A percentile compares a stretch with the other conserved stretches of the same genome.
These are phyloP conservation scores for Telenomus remus DNA, from an alignment of 1,140 invertebrate genomes.

Conservation along the genomic window DNA sequence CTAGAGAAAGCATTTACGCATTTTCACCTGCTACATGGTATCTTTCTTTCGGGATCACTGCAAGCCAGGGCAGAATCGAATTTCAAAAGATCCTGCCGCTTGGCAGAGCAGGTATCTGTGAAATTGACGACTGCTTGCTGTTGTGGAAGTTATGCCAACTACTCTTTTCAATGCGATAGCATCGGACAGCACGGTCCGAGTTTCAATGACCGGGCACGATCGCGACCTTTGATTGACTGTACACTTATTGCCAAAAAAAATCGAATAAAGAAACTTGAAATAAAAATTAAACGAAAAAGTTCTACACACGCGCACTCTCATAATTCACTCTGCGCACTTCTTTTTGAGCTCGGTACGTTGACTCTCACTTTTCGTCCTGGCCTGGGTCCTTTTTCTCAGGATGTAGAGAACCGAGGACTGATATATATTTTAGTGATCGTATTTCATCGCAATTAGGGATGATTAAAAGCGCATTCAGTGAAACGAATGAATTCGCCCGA, in stretches of 20 bases:
- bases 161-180: conserved; percentile 57
- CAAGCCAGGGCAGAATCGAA: conserved; percentile 48
- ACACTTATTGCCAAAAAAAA: conserved; percentile 51
- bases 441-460: conserved; percentile 1
- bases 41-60: conserved; percentile 47
- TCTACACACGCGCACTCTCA: conserved; percentile 9
- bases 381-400: not conserved
- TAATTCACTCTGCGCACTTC: conserved; percentile 9
- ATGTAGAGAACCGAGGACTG: too few relatives aligned
- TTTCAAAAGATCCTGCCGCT: conserved; percentile 58
- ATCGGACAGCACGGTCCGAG: conserved; percentile 63
- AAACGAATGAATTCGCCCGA: conserved; percentile 2
- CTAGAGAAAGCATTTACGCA: conserved; percentile 47
- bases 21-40: conserved; percentile 50
- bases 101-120: conserved; percentile 49
- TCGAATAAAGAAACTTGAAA: too few relatives aligned
- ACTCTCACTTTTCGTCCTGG: conserved; percentile 11
- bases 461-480: conserved; percentile 4
- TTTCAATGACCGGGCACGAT: conserved; percentile 62
- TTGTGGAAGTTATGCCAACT: conserved; percentile 59
- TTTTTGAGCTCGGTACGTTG: not conserved
- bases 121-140: conserved; percentile 55
- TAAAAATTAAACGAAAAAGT: too few relatives aligned
- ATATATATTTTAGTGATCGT: not conserved
- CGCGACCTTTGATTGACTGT: conserved; percentile 57